A percentile compares a stretch with the other conserved stretches of the same genome.
phyloP scores from a whole-genome alignment of 2,888 invertebrate species.

The Doris montereyensis region DNA sequence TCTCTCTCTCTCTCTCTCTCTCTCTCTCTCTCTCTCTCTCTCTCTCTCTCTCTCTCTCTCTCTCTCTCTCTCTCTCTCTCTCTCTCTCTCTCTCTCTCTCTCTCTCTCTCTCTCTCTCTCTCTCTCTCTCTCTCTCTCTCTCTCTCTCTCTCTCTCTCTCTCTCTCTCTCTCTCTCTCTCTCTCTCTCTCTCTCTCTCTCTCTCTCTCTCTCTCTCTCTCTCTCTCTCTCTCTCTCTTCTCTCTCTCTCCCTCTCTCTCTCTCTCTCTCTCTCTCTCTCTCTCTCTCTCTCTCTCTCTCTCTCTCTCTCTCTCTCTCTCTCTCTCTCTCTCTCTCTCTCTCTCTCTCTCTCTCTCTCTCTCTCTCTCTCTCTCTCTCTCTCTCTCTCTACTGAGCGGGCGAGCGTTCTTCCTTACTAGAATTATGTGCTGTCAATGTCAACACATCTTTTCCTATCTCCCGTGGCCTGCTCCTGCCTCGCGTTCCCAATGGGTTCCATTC shows the following conservation, averaged over 20 bases:
- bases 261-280: neutral
- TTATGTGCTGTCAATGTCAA: no score
- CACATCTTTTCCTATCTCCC: no score
- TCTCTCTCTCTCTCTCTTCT: neutral
- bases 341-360: neutral
- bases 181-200: neutral
- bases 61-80: neutral
- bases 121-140: neutral
- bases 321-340: neutral
- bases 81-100: neutral
- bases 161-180: neutral
- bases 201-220: neutral
- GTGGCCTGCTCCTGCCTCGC: no score
- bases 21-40: no score
- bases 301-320: neutral
- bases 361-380: neutral
- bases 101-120: neutral
- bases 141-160: neutral
- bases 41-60: neutral
- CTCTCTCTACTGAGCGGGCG: no score
- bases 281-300: neutral
- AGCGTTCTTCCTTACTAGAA: no score
- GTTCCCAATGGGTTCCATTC: no score
- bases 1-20: no score
- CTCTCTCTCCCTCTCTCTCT: neutral